Evolutionary conservation across 2,113 vertebrate genomes (phyloP).

Genomic region (Mus pahari): DNA sequence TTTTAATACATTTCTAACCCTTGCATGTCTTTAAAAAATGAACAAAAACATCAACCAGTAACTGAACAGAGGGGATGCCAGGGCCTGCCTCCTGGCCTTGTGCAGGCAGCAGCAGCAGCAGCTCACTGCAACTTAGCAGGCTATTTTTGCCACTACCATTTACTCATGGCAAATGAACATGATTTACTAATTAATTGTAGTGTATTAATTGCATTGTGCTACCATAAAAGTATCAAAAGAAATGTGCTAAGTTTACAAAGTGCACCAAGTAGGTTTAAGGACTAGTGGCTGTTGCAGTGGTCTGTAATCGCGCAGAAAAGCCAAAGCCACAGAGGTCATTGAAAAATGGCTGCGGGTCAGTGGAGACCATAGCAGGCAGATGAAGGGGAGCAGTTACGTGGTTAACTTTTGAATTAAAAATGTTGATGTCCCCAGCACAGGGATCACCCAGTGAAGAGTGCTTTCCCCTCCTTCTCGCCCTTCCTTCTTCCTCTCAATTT

Average conservation of each 20-base stretch:
- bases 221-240: conserved; percentile 52
- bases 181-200: neutral
- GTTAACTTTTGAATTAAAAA: conserved; percentile 2
- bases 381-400: neutral
- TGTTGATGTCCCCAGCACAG: neutral
- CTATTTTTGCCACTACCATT: conserved; percentile 8
- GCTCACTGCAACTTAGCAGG: conserved; percentile 2
- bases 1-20: neutral
- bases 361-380: neutral
- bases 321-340: neutral
- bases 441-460: neutral
- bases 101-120: neutral
- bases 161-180: conserved; percentile 35
- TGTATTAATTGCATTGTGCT: neutral
- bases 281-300: neutral
- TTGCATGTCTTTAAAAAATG: neutral
- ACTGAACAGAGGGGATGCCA: neutral
- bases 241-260: conserved; percentile 25
- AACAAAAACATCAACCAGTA: neutral
- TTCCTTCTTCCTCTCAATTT: neutral
- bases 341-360: neutral
- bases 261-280: neutral
- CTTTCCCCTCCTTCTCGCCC: neutral
- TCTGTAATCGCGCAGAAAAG: neutral
- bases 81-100: neutral